Evolutionary conservation across 2,797 vertebrate species (phyloP), one percentile per base, ranked within the genome.

Genomic region (Gymnoscopelus microlampas): DNA sequence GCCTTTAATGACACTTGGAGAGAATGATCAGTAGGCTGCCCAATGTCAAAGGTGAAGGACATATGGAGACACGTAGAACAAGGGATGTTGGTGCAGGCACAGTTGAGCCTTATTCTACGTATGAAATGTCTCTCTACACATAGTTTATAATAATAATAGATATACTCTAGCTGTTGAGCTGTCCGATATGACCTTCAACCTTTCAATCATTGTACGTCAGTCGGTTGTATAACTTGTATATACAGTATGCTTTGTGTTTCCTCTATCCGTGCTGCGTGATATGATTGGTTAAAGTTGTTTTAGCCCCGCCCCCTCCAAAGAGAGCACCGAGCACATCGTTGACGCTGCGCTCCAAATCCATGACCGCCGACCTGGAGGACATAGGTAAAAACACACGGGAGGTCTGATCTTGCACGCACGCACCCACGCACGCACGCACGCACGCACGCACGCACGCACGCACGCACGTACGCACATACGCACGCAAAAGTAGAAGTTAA

Each of bases 291-390:
- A 9, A 44, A 44, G 53, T 23, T 32, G 13, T 60, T 53, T 93
- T 89, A 99, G 98, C 97, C 70, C 98, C 98, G 0, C 96, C 96
- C 35, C 98, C 97, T 65, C 98, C 98, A 35, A 99, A 98, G 91
- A 94, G 98, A 76, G 97, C 97, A 1, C 97, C 97, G 67, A 98
- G 97, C 87, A 98, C 98, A 63, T 98, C 97, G 0, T 84, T 99
- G 83, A 99, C 97, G 0, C 94, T 99, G 66, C 94, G 98, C 60
- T 99, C 98, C 93, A 99, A 99, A 85, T 98, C 97, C 88, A 99
- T 99, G 98, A 99, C 98, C 0, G 96, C 97, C 5, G 98, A 99
- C 87, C 95, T 99, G 63, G 98, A 99, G 81, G 98, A 94, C 66
- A 92, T 93, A 87, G 93, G 93, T 93, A 93, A 88, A 78, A 76